Percentiles rank a stretch among this genome's conserved stretches.
phyloP scores from a whole-genome alignment of 2,113 vertebrate genomes.

The Mirounga angustirostris region DNA sequence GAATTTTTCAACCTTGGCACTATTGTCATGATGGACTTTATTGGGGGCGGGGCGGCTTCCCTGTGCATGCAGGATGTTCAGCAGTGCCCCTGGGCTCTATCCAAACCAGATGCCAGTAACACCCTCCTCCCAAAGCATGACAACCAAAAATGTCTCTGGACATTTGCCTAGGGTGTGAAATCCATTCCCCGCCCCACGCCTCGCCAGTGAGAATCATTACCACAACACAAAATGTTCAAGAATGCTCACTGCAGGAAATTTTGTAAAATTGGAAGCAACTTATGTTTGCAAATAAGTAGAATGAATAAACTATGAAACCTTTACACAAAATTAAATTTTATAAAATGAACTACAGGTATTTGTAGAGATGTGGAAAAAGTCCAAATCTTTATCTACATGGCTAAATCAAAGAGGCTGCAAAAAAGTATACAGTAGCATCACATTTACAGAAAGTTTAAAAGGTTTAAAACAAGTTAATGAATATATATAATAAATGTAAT shows the following conservation, averaged over 20 bases:
- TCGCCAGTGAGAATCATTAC: background rate
- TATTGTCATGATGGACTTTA: background rate
- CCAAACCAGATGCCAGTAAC: background rate
- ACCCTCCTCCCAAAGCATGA: background rate
- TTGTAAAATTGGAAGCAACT: background rate
- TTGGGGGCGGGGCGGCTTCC: accelerated
- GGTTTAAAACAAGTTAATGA: background rate
- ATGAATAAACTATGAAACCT: background rate
- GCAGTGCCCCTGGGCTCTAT: background rate
- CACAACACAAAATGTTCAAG: background rate
- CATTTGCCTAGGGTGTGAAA: background rate
- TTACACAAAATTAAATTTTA: conserved; percentile 13
- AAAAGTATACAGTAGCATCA: background rate
- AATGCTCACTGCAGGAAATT: background rate
- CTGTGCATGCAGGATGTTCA: background rate
- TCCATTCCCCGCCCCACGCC: background rate
- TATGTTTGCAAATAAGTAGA: background rate
- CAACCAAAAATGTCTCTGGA: background rate
- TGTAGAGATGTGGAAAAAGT: background rate
- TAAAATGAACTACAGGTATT: background rate
- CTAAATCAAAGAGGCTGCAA: background rate
- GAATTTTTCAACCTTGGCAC: background rate
- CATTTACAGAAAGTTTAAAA: conserved; percentile 36
- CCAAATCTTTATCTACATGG: background rate
- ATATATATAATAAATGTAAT: conserved; percentile 18